phyloP scores from a whole-genome alignment of 2,888 invertebrate species.

The Ophion ellenae region DNA sequence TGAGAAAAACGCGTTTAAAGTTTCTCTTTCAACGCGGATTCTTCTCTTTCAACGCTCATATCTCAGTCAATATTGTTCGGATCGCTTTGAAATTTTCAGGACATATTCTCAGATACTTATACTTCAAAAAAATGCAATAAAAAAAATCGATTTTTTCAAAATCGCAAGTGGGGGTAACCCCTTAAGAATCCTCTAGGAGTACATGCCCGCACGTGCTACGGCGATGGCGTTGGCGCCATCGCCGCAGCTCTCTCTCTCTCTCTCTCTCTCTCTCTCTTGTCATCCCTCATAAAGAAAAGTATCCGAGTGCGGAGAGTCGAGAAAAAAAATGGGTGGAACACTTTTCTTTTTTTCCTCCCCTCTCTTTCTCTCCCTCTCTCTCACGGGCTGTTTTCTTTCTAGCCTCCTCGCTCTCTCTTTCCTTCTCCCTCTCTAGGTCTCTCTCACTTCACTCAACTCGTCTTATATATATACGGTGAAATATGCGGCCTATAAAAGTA shows the following conservation, averaged over 20 bases:
- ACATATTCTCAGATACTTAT: too few species aligned
- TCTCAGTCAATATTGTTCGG: too few species aligned
- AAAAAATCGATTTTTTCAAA: too few species aligned
- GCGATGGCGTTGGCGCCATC: conserved; percentile 29
- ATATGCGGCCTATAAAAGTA: conserved; percentile 10
- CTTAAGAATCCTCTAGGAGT: conserved; percentile 12
- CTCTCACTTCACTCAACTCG: conserved; percentile 20
- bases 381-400: background rate
- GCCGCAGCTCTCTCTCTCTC: background rate
- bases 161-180: too few species aligned
- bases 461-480: conserved; percentile 12
- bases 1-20: too few species aligned
- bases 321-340: conserved; percentile 13
- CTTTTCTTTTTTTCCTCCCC: background rate
- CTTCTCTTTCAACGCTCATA: too few species aligned
- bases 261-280: conserved; percentile 27
- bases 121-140: too few species aligned
- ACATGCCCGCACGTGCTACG: conserved; percentile 41
- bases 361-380: background rate
- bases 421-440: background rate
- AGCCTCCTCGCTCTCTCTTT: background rate
- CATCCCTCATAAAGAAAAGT: conserved; percentile 49
- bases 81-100: too few species aligned
- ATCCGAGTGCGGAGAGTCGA: conserved; percentile 20
- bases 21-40: too few species aligned